Evolutionary conservation across 1,140 invertebrate species (phyloP), one percentile per base, ranked within the genome.

Genomic region (Meloidogyne floridensis): DNA sequence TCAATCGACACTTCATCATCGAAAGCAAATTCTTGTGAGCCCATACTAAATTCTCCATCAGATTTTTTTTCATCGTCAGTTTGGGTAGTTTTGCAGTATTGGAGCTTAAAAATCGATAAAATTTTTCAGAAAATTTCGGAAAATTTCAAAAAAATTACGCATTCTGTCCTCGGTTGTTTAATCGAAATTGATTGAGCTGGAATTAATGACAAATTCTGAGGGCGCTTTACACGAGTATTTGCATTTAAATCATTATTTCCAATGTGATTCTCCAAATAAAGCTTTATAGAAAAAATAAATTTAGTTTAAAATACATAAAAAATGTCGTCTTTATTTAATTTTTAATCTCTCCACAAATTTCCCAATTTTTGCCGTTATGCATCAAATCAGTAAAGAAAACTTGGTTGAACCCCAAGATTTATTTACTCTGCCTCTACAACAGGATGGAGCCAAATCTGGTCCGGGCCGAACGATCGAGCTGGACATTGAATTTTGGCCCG

Each of bases 31-130:
- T 83, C 82, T 56, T 84, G 83, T 32, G 82, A 83, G n/a, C 82
- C 82, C 82, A 83, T 84, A 71, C 82, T 83, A 51, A 84, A 84
- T 70, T 83, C 82, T 15, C 82, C 82, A 51, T n/a, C 47, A 70
- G 72, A 82, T 54, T 77, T 42, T 18, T 54, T 54, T 47, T 83
- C 82, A 20, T 83, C 82, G 65, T 83, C 82, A 20, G 82, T 83
- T 72, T 83, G 82, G 13, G 82, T 83, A 42, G 82, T 83, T 80
- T 83, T 83, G 32, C 82, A 77, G 32, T 83, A 83, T 83, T 83
- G 83, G 8, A 83, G 53, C 82, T 83, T 8, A 70, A 77, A 51
- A 56, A 32, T 32, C 32, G 32, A 32, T 15, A 75, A 75, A n/a
- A n/a, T n/a, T n/a, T n/a, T n/a, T n/a, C n/a, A n/a, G n/a, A n/a